Evolutionary conservation across 1,140 invertebrate genomes (phyloP).

Genomic region (Formica selysi): DNA sequence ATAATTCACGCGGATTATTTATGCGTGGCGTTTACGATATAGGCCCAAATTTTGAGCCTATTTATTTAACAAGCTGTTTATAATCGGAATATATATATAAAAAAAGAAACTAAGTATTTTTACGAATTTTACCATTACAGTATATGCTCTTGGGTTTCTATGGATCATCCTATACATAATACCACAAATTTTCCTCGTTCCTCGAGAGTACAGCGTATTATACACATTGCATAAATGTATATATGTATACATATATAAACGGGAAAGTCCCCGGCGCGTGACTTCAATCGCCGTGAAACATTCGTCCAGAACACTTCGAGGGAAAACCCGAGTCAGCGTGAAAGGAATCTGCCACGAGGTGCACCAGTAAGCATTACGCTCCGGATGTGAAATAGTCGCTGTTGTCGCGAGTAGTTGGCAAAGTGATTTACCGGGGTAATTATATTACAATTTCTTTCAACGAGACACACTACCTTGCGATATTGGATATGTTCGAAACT

Average conservation of each 20-base stretch:
- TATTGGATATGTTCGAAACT: background rate
- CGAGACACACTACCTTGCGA: background rate
- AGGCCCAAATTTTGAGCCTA: too few relatives aligned
- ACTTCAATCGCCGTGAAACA: background rate
- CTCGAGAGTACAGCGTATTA: background rate
- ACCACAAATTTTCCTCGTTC: slow-evolving; percentile 1
- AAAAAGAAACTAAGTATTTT: background rate
- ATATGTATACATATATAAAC: background rate
- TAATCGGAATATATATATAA: too few relatives aligned
- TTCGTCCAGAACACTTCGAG: background rate
- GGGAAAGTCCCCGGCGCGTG: background rate
- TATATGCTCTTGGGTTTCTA: background rate
- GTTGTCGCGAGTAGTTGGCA: background rate
- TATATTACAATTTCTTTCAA: slow-evolving; percentile 19
- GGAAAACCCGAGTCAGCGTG: slow-evolving; percentile 26
- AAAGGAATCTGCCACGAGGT: slow-evolving; percentile 25
- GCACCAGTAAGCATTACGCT: background rate
- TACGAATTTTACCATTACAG: too few relatives aligned
- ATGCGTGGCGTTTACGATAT: too few relatives aligned
- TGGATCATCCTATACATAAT: background rate
- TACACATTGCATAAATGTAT: too few relatives aligned
- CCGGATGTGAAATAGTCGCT: background rate
- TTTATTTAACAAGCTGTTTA: too few relatives aligned
- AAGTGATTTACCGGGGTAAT: slow-evolving; percentile 6
- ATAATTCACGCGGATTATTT: too few relatives aligned